These are phyloP conservation scores for Coendou prehensilis DNA, from an alignment of 2,797 vertebrate species.

Conservation along the genomic window DNA sequence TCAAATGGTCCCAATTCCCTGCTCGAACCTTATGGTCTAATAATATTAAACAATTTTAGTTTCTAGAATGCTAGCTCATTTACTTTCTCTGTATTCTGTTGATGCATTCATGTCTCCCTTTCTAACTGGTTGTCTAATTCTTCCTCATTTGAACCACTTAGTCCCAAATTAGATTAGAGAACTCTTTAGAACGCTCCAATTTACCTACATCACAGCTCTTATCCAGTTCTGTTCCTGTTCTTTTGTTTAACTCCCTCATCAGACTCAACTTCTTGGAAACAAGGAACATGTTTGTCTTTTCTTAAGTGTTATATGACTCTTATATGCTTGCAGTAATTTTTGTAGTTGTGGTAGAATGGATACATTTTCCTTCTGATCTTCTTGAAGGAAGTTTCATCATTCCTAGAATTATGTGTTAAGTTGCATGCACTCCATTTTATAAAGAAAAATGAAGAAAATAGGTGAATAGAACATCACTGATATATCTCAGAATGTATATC, in stretches of 20 bases:
- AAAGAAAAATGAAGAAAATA: constrained; percentile 36
- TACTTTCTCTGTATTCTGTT: background rate
- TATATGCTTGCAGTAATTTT: background rate
- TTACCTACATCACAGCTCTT: background rate
- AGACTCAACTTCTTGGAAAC: background rate
- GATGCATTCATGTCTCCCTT: background rate
- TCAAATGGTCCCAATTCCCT: background rate
- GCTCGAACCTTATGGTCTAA: background rate
- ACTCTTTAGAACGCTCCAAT: background rate
- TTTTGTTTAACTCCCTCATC: background rate
- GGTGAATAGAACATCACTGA: background rate
- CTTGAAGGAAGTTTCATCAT: background rate
- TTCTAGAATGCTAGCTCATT: background rate
- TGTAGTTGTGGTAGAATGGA: background rate
- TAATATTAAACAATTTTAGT: background rate
- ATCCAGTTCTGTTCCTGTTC: background rate
- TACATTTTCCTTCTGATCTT: background rate
- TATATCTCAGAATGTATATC: background rate
- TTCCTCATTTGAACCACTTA: background rate
- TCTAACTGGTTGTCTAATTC: background rate
- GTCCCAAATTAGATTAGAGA: background rate
- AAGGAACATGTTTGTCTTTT: background rate
- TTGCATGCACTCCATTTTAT: background rate
- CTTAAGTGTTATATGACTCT: background rate
- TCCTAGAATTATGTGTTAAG: background rate